phyloP scores from a whole-genome alignment of 2,797 vertebrate genomes.

The Ctenopoma kingsleyae region DNA sequence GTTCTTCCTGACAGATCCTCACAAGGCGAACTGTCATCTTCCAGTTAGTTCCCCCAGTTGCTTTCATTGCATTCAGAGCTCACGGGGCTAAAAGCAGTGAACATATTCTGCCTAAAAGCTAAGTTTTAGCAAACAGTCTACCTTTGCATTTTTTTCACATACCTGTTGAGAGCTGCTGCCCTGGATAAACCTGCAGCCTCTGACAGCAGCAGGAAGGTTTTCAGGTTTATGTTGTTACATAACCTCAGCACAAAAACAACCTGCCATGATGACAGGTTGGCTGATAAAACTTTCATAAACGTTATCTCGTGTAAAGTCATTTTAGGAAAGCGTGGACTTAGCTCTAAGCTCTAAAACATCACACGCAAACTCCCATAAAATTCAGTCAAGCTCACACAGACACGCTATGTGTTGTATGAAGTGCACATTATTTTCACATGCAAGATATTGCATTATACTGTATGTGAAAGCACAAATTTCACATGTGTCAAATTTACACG shows the following conservation, averaged over 20 bases:
- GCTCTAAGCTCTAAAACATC: slow-evolving; percentile 19
- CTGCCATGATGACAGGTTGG: slow-evolving; percentile 49
- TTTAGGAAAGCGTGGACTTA: slow-evolving; percentile 54
- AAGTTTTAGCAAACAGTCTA: slow-evolving; percentile 7
- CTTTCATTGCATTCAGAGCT: not conserved
- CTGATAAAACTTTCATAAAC: slow-evolving; percentile 68
- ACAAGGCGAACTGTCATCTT: no score
- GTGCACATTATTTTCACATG: no score
- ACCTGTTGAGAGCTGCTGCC: slow-evolving; percentile 38
- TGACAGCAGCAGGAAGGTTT: slow-evolving; percentile 11
- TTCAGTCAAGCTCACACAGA: not conserved
- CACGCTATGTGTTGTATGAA: not conserved
- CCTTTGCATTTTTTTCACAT: not conserved
- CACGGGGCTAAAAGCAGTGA: not conserved
- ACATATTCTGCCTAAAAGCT: slow-evolving; percentile 12
- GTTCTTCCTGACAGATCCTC: no score
- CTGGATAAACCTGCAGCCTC: slow-evolving; percentile 11
- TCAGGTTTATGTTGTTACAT: slow-evolving; percentile 48
- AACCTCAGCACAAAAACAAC: slow-evolving; percentile 62
- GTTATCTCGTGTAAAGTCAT: slow-evolving; percentile 40
- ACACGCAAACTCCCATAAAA: not conserved
- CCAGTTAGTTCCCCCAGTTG: not conserved
- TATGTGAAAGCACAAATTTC: not conserved
- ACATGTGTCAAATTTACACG: not conserved
- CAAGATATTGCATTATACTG: not conserved